phyloP scores from a whole-genome alignment of 2,888 invertebrate species.

The Terebella lapidaria region DNA sequence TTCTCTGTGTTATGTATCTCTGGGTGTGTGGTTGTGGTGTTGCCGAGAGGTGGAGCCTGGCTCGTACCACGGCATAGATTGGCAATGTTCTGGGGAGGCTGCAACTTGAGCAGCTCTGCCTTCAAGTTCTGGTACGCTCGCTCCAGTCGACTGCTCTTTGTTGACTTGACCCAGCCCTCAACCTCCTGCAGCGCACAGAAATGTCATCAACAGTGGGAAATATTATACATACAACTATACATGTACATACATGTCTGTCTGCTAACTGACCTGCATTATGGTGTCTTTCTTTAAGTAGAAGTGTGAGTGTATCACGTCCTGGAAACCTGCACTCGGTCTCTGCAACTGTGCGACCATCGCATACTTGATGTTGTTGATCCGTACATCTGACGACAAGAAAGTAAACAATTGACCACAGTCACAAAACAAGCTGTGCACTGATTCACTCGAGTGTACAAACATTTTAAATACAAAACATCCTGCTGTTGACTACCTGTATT shows the following conservation, averaged over 20 bases:
- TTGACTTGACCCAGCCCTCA: conserved; percentile 30
- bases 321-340: conserved; percentile 39
- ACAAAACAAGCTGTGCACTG: too few species aligned
- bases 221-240: neutral
- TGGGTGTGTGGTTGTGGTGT: neutral
- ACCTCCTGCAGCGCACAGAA: conserved; percentile 30
- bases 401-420: too few species aligned
- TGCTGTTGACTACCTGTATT: conserved; percentile 32
- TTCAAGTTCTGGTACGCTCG: conserved; percentile 26
- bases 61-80: conserved; percentile 6
- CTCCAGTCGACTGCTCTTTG: conserved; percentile 27
- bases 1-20: neutral
- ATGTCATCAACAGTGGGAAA: too few species aligned
- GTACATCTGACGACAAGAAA: conserved; percentile 28
- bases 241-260: neutral
- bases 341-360: conserved; percentile 41
- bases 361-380: conserved; percentile 37
- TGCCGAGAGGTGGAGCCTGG: neutral
- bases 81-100: conserved; percentile 25
- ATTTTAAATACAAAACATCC: too few species aligned
- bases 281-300: conserved; percentile 37
- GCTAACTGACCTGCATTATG: conserved; percentile 32
- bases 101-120: conserved; percentile 29
- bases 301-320: conserved; percentile 37
- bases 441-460: too few species aligned